These are phyloP conservation scores for Synergus japonicus DNA, from an alignment of 2,888 invertebrate genomes.

Conservation along the genomic window DNA sequence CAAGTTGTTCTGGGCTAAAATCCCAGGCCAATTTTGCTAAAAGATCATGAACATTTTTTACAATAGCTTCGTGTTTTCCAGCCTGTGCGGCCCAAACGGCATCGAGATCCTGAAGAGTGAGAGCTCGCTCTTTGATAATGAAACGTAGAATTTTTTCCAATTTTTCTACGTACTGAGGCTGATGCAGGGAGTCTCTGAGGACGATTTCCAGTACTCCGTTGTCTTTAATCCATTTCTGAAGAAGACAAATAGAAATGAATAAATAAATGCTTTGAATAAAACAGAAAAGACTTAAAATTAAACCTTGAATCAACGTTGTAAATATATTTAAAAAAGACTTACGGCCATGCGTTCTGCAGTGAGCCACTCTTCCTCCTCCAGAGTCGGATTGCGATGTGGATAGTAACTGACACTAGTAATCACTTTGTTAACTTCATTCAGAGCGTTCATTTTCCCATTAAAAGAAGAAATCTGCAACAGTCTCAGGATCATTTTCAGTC, in stretches of 20 bases:
- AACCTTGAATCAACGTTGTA: neutral
- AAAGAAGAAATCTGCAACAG: conserved; percentile 97
- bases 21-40: conserved; percentile 98
- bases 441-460: conserved; percentile 99
- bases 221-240: conserved; percentile 95
- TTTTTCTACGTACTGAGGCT: conserved; percentile 98
- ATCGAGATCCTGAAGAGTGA: conserved; percentile 94
- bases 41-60: conserved; percentile 97
- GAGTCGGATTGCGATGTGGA: conserved; percentile 85
- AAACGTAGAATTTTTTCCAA: conserved; percentile 98
- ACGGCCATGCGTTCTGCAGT: conserved; percentile 97
- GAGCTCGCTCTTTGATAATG: conserved; percentile 94
- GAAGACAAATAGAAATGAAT: conserved; percentile 23
- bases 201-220: conserved; percentile 97
- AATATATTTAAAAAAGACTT: conserved; percentile 74
- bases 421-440: conserved; percentile 98
- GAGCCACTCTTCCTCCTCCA: conserved; percentile 93
- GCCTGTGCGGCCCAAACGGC: conserved; percentile 98
- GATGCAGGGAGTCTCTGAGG: conserved; percentile 95
- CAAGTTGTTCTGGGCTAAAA: conserved; percentile 97
- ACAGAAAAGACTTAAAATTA: neutral
- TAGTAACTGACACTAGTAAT: conserved; percentile 94
- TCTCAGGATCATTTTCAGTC: conserved; percentile 96
- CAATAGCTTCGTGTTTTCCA: conserved; percentile 98
- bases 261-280: conserved; percentile 9